phyloP scores from a whole-genome alignment of 1,140 invertebrate species.

The Thaumetopoea pityocampa region DNA sequence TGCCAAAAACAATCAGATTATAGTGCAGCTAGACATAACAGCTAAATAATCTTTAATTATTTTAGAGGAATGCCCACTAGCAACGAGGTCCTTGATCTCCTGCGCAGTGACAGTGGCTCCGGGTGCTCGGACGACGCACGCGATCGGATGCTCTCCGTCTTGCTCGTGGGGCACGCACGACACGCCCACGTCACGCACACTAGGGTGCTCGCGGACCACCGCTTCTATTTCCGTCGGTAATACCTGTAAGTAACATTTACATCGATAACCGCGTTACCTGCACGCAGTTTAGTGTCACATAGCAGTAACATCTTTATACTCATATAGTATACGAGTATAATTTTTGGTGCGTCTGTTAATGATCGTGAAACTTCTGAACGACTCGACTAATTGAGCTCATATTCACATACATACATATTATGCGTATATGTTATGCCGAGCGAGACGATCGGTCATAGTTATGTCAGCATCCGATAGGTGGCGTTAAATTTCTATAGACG shows the following conservation, averaged over 20 bases:
- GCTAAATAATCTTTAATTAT: no score
- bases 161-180: constrained; percentile 83
- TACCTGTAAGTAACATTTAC: constrained; percentile 77
- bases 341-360: no score
- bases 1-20: not conserved
- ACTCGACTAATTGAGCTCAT: no score
- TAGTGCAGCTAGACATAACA: no score
- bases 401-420: no score
- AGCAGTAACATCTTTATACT: not conserved
- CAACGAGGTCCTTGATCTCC: constrained; percentile 76
- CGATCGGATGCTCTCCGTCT: constrained; percentile 84
- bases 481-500: no score
- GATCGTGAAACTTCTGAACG: no score
- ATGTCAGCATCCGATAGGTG: no score
- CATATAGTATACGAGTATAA: not conserved
- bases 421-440: no score
- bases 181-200: constrained; percentile 84
- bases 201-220: constrained; percentile 75
- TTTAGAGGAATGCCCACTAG: constrained; percentile 38
- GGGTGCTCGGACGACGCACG: constrained; percentile 76
- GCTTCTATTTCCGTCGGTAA: constrained; percentile 89
- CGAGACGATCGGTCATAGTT: no score
- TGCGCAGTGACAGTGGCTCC: constrained; percentile 55
- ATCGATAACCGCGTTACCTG: not conserved
- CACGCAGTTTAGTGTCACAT: not conserved